These are phyloP conservation scores for Prolemur simus DNA, from an alignment of 2,113 vertebrate species.

Conservation along the genomic window DNA sequence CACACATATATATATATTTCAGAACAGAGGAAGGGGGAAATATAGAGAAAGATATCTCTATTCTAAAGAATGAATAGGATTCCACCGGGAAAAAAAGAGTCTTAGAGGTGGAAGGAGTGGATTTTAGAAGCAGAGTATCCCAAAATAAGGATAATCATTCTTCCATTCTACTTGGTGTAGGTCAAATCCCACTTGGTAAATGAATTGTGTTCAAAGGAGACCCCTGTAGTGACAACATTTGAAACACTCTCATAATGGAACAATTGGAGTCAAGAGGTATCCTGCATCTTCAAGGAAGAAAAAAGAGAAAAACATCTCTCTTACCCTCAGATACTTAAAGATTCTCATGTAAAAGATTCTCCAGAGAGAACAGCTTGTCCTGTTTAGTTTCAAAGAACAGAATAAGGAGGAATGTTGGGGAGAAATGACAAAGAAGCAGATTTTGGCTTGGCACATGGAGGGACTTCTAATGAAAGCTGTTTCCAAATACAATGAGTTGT, in stretches of 20 bases:
- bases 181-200: background rate
- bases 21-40: background rate
- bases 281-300: background rate
- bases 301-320: constrained; percentile 8
- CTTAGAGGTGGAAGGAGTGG: background rate
- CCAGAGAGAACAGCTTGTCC: constrained; percentile 36
- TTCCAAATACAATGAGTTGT: constrained; percentile 9
- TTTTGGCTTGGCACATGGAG: background rate
- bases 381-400: constrained; percentile 57
- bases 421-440: constrained; percentile 43
- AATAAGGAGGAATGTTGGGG: constrained; percentile 18
- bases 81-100: background rate
- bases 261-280: background rate
- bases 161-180: background rate
- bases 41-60: background rate
- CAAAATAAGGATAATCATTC: background rate
- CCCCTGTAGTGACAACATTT: background rate
- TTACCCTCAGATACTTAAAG: constrained; percentile 40
- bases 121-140: background rate
- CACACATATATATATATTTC: background rate
- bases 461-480: constrained; percentile 18
- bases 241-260: background rate
- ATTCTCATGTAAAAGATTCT: constrained; percentile 21
- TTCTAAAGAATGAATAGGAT: background rate
- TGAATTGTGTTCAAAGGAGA: background rate